phyloP scores from a whole-genome alignment of 1,140 invertebrate species.

The Drosophila kanapiae region DNA sequence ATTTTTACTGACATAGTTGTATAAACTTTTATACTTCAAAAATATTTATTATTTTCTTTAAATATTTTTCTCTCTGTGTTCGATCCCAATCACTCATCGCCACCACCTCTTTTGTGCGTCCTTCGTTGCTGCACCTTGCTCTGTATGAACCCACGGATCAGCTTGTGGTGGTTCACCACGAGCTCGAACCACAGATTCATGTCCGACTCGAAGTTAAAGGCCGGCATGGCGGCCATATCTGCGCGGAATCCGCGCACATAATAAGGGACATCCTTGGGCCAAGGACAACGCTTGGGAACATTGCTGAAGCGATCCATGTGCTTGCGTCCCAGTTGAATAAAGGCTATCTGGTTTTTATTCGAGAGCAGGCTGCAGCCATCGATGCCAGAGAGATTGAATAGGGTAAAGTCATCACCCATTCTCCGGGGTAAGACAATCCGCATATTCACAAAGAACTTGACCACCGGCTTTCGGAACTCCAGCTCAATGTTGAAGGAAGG shows the following conservation, averaged over 20 bases:
- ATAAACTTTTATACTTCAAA: too few relatives aligned
- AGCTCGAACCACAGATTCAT: conserved; percentile 58
- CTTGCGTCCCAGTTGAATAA: conserved; percentile 49
- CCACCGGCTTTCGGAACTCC: conserved; percentile 50
- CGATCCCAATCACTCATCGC: conserved; percentile 20
- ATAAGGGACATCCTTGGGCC: conserved; percentile 43
- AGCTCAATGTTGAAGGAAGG: conserved; percentile 53
- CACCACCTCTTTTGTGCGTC: conserved; percentile 14
- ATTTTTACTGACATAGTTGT: too few relatives aligned
- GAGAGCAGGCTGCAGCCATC: conserved; percentile 58
- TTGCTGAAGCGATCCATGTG: conserved; percentile 48
- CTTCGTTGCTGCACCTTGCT: conserved; percentile 35
- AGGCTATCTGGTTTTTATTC: conserved; percentile 62
- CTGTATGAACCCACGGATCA: conserved; percentile 51
- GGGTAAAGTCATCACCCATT: conserved; percentile 28
- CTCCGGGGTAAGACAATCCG: conserved; percentile 36
- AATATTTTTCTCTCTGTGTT: neutral
- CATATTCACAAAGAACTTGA: conserved; percentile 54
- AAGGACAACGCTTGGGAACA: conserved; percentile 48
- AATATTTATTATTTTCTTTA: too few relatives aligned
- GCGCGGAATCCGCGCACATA: conserved; percentile 54
- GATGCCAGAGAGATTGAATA: conserved; percentile 54
- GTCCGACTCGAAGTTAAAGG: conserved; percentile 58
- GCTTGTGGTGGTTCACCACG: conserved; percentile 53
- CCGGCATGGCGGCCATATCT: conserved; percentile 62